Conservation (phyloP, 2,113 vertebrate species). For the Eptesicus fuscus region DNA sequence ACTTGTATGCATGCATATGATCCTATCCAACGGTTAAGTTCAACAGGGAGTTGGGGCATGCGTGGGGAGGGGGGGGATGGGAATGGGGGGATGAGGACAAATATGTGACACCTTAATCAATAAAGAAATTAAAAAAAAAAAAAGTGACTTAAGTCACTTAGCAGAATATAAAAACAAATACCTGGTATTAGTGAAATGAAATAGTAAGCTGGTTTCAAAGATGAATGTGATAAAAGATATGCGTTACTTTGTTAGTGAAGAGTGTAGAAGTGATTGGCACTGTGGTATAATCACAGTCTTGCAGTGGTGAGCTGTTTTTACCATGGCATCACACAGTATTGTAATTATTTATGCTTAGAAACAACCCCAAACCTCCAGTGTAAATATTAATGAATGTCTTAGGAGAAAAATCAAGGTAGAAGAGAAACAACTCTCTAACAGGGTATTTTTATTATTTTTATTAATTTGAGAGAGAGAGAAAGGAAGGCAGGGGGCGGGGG, state of each 20-base stretch:
- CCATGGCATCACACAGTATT: not conserved
- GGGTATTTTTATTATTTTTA: not conserved
- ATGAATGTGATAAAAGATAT: not conserved
- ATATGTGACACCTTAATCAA: too few species aligned
- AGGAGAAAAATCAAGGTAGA: not conserved
- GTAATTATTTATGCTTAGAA: slow-evolving; percentile 18
- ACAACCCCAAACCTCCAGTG: not conserved
- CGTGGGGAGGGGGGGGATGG: too few species aligned
- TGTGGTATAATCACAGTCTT: not conserved
- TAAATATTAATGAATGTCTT: not conserved
- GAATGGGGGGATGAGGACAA: too few species aligned
- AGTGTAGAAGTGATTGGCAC: not conserved
- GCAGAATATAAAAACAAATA: not conserved
- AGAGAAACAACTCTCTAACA: not conserved
- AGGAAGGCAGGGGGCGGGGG: too few species aligned
- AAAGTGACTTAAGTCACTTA: not conserved
- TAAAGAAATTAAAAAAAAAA: too few species aligned
- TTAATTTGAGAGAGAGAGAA: not conserved
- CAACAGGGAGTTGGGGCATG: too few species aligned
- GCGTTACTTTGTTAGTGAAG: slow-evolving; percentile 16
- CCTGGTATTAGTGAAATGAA: not conserved
- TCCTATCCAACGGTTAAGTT: too few species aligned
- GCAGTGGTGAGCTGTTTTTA: not conserved
- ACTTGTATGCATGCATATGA: too few species aligned
- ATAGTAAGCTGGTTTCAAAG: slow-evolving; percentile 8